phyloP scores from a whole-genome alignment of 2,113 vertebrate species.

The Collichthys lucidus region DNA sequence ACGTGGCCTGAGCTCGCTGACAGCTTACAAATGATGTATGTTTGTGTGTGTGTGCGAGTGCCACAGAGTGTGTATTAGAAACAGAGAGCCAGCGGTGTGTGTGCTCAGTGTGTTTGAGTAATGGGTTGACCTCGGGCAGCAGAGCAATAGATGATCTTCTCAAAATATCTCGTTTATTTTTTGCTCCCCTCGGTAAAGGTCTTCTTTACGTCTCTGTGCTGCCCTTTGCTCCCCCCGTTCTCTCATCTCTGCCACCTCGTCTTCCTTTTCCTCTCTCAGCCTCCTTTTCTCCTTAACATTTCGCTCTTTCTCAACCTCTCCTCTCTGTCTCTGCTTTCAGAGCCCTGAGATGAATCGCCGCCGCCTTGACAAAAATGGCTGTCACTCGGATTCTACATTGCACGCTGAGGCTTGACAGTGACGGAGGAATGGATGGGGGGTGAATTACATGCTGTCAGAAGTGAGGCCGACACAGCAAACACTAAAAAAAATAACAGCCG shows the following conservation, averaged over 20 bases:
- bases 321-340: neutral
- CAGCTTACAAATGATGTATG: constrained; percentile 62
- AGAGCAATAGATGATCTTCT: constrained; percentile 61
- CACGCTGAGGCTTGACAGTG: constrained; percentile 44
- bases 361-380: constrained; percentile 21
- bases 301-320: neutral
- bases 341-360: constrained; percentile 22
- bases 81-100: constrained; percentile 1
- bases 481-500: neutral
- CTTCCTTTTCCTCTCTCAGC: neutral
- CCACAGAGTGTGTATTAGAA: constrained; percentile 4
- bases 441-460: constrained; percentile 47
- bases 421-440: constrained; percentile 45
- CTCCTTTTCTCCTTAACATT: neutral
- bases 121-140: constrained; percentile 53
- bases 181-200: neutral
- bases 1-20: constrained; percentile 23
- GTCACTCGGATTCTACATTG: constrained; percentile 21
- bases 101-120: constrained; percentile 34
- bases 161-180: constrained; percentile 44
- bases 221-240: neutral
- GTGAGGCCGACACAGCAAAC: constrained; percentile 7
- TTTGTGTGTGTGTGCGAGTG: constrained; percentile 12
- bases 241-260: too few species aligned
- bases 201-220: neutral